Base-by-base conservation (phyloP, 2,113 vertebrate genomes). In the Eubucco bourcierii region DNA sequence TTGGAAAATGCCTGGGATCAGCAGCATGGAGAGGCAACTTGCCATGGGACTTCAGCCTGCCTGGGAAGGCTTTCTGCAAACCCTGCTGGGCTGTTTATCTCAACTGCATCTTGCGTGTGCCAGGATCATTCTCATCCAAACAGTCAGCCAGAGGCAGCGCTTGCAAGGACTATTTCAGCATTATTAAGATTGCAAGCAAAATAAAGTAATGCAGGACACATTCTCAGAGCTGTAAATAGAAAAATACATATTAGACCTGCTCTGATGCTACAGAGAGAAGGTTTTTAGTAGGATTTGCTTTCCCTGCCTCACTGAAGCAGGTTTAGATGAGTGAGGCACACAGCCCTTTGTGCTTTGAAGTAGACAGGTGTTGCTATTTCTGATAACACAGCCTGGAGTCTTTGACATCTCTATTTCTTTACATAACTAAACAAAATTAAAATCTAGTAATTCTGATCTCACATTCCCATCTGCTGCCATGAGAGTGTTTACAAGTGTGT, bases 31-130 rank as follows among this genome's bases (percentile, higher is more conserved):
- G 12, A 34, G 6, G 9, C 24, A 70, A 19, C 39, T 25, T 76
- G 66, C 12, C 6, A 0, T 39, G 44, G 68, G 64, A 84, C 12
- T 39, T 52, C 67, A 17, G 44, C 10, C 2, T 0, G 1, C 34
- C 41, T 9, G 17, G 5, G 6, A 63, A 80, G n/a, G 34, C 24
- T 71, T 56, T 66, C 64, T 87, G 34, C 58, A 96, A 81, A 88
- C 12, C 71, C 11, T 56, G 56, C 59, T 7, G 14, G 6, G 46
- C 91, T 88, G 41, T 52, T 76, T 60, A 28, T 46, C 29, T 64
- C 70, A 89, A 10, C 52, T 52, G 63, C 37, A 39, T 17, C 23
- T 68, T 6, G 1, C 31, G 65, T 55, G 6, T 44, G 39, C n/a
- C 31, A 93, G 41, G 19, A 39, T 19, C 60, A 24, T n/a, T 80